phyloP scores from a whole-genome alignment of 2,888 invertebrate genomes.

The Catocala fraxini region DNA sequence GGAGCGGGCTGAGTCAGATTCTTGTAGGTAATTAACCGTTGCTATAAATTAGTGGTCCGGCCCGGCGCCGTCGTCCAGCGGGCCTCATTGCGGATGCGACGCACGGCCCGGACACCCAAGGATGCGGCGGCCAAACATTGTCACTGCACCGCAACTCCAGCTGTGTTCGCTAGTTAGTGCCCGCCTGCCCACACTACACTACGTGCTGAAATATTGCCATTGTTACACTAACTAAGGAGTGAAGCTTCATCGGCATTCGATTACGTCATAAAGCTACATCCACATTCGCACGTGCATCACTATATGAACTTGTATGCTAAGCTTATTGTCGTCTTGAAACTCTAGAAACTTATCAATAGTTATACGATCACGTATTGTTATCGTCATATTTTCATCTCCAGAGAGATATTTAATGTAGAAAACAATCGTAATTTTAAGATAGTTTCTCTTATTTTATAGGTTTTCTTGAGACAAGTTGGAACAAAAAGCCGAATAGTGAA shows the following conservation, averaged over 20 bases:
- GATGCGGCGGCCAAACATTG: constrained; percentile 80
- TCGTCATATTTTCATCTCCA: constrained; percentile 12
- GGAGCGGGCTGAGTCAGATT: constrained; percentile 70
- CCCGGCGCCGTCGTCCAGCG: constrained; percentile 49
- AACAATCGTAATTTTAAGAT: constrained; percentile 42
- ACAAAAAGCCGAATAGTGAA: constrained; percentile 37
- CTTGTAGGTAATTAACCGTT: constrained; percentile 81
- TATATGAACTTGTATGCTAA: constrained; percentile 5
- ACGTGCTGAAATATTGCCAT: constrained; percentile 72
- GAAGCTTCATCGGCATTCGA: constrained; percentile 54
- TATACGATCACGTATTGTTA: constrained; percentile 1
- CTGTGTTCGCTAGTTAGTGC: constrained; percentile 80
- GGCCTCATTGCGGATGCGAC: constrained; percentile 76
- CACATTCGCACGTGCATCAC: neutral
- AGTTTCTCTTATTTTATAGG: constrained; percentile 40
- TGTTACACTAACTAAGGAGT: constrained; percentile 55
- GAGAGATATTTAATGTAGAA: constrained; percentile 25
- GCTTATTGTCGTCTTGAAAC: constrained; percentile 17
- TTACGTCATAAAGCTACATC: constrained; percentile 30
- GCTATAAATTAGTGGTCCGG: constrained; percentile 77
- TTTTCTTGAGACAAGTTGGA: constrained; percentile 32
- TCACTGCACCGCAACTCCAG: constrained; percentile 77
- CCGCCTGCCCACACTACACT: constrained; percentile 71
- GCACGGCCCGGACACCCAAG: constrained; percentile 64
- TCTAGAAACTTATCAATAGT: constrained; percentile 7